Evolutionary conservation across 53 echinoderm and acorn worm genomes (phyloP), one percentile per base, ranked within the genome.

Genomic region (Apostichopus leukothele): DNA sequence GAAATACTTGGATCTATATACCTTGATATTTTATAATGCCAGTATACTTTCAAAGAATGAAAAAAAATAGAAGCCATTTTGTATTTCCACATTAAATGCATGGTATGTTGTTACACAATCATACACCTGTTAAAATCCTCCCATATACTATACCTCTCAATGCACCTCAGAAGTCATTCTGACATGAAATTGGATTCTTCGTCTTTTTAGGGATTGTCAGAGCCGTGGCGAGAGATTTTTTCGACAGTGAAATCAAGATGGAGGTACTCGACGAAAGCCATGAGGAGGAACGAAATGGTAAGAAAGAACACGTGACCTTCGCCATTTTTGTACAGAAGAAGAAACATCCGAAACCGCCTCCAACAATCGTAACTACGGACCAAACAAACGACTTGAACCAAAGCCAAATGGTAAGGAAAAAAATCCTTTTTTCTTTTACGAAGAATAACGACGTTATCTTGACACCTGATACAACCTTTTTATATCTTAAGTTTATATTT

Each of bases 241-340:
- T 95, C 54, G 90, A 97, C 52, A 97, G 94, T 81, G 95, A 97
- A 18, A 89, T 97, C 5, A 86, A 90, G 53, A 95, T 95, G 94
- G 94, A 97, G 76, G 92, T 97, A 6, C 52, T 97, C 73, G 91
- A 92, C 11, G 94, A 97, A 60, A 93, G 91, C 12, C 95, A 95
- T 76, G 97, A 97, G 75, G 95, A 97, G 75, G 97, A 97, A 78
- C 86, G 97, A 60, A 97, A 97, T 86, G 97, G 97, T 6, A 97
- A 97, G 83, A 97, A 97, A 67, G 97, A 97, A 89, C 97, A 97
- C 92, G 97, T 97, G 83, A 94, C 93, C 76, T 97, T 97, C 61
- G 95, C 95, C 51, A 97, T 97, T 85, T 95, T 89, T 75, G 95
- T 94, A 73, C 90, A 67, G 88, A 93, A 93, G 75, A 74, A 53